Evolutionary conservation across 2,113 vertebrate genomes (phyloP), one percentile per base, ranked within the genome.

Genomic region (Barbus barbus): DNA sequence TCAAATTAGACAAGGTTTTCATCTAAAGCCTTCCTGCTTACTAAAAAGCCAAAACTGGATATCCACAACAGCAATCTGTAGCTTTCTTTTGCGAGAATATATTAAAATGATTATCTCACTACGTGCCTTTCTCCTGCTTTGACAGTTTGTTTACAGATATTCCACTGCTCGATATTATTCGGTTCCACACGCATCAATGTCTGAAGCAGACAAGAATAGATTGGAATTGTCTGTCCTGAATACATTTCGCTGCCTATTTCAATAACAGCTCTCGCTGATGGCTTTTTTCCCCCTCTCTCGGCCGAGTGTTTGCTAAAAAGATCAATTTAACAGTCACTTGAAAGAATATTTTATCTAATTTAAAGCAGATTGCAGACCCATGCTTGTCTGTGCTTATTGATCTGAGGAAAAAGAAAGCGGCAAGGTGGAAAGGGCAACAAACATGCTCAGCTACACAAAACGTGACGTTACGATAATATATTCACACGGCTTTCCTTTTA

Each of bases 271-370:
- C 79, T 46, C 9, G 38, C 51, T 46, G 58, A 46, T 1, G 14
- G 14, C 38, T 75, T 51, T 61, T 44, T 14, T n/a, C 31, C 41
- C 31, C 41, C 33, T 72, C 51, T 51, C 61, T 56, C 7, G 33
- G 24, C 44, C n/a, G n/a, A 51, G 5, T 13, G 2, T n/a, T 51
- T 36, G 18, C 76, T 38, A 58, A 31, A 74, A 79, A 67, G 44
- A 88, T 87, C 83, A 83, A 88, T 90, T 81, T 65, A 78, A 22
- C 51, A 88, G 53, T 84, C 83, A 76, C 56, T 84, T 84, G 22
- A 86, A 81, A 85, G 67, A 85, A 84, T 83, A 81, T 82, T 56
- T 76, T 63, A 84, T 83, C 58, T 77, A 38, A 80, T 89, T 90
- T 83, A 85, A 85, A 81, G 82, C 33, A 78, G 44, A 87, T 41